Conservation (phyloP, 2,888 invertebrate species). For the Nasonia oneida region DNA sequence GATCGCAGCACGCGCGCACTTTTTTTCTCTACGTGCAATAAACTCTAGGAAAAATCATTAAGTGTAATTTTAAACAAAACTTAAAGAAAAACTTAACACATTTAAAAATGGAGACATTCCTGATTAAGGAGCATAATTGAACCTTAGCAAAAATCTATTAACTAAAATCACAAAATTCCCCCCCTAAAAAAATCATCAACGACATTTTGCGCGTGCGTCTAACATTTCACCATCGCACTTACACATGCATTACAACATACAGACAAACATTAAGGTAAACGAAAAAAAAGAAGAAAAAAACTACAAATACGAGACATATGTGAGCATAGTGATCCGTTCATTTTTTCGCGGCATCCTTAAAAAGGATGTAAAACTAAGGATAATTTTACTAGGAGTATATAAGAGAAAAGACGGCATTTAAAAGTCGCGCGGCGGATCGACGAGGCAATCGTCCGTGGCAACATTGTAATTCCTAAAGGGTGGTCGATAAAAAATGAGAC, state of each 20-base stretch:
- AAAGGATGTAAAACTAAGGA: slow-evolving; percentile 75
- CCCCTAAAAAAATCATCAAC: slow-evolving; percentile 24
- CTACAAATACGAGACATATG: slow-evolving; percentile 54
- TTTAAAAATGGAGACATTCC: slow-evolving; percentile 42
- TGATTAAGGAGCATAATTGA: slow-evolving; percentile 36
- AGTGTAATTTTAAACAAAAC: slow-evolving; percentile 43
- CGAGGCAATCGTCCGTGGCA: slow-evolving; percentile 47
- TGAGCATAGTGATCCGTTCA: slow-evolving; percentile 66
- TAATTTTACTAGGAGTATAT: slow-evolving; percentile 65
- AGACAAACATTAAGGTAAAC: slow-evolving; percentile 40
- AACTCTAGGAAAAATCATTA: slow-evolving; percentile 43
- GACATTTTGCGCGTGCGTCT: slow-evolving; percentile 34
- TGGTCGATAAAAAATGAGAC: slow-evolving; percentile 62
- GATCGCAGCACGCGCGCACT: slow-evolving; percentile 28
- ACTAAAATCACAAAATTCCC: slow-evolving; percentile 24
- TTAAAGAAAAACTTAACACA: not conserved
- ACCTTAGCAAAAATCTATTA: slow-evolving; percentile 31
- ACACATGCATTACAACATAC: slow-evolving; percentile 48
- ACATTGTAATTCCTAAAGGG: slow-evolving; percentile 53
- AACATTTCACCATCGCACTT: slow-evolving; percentile 21
- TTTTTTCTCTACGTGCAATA: slow-evolving; percentile 49
- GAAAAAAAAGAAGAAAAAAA: slow-evolving; percentile 33
- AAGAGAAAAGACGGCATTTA: slow-evolving; percentile 56
- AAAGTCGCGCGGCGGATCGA: slow-evolving; percentile 46
- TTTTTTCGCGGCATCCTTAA: slow-evolving; percentile 71